phyloP scores from a whole-genome alignment of 2,888 invertebrate species.

The Beris chalybata region DNA sequence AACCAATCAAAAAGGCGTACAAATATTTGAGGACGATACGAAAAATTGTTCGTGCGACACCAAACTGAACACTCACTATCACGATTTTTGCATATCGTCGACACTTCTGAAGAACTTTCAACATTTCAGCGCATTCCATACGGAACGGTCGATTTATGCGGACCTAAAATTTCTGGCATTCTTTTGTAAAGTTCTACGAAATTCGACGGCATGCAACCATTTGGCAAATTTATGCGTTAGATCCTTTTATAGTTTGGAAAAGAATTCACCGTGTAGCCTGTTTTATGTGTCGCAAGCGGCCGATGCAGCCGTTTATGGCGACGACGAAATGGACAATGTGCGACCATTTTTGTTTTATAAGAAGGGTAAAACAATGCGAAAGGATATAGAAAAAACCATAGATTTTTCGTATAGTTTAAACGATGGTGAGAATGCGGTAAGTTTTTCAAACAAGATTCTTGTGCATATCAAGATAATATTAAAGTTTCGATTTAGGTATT shows the following conservation, averaged over 20 bases:
- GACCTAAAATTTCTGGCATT: constrained; percentile 53
- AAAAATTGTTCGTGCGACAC: constrained; percentile 45
- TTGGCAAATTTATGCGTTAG: constrained; percentile 70
- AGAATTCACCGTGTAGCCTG: constrained; percentile 57
- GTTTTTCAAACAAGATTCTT: not conserved
- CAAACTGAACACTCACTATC: constrained; percentile 49
- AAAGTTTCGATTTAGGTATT: no score
- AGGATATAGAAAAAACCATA: constrained; percentile 39
- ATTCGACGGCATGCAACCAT: constrained; percentile 64
- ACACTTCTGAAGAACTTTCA: constrained; percentile 48
- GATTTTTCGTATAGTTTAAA: constrained; percentile 37
- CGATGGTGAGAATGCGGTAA: constrained; percentile 9
- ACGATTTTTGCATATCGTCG: constrained; percentile 50
- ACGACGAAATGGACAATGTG: constrained; percentile 47
- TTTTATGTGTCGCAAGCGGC: constrained; percentile 52
- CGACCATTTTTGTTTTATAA: constrained; percentile 53
- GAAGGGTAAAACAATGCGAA: constrained; percentile 46
- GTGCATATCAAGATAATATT: no score
- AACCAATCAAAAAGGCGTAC: constrained; percentile 38
- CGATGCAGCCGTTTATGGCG: constrained; percentile 42
- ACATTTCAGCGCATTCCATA: constrained; percentile 49
- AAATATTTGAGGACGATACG: constrained; percentile 39
- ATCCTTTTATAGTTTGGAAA: constrained; percentile 59
- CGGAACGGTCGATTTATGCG: constrained; percentile 40
- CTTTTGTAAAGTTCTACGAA: constrained; percentile 54